Evolutionary conservation across 92 coral and sea anemone genomes (phyloP).

Genomic region (Blastomussa wellsi): DNA sequence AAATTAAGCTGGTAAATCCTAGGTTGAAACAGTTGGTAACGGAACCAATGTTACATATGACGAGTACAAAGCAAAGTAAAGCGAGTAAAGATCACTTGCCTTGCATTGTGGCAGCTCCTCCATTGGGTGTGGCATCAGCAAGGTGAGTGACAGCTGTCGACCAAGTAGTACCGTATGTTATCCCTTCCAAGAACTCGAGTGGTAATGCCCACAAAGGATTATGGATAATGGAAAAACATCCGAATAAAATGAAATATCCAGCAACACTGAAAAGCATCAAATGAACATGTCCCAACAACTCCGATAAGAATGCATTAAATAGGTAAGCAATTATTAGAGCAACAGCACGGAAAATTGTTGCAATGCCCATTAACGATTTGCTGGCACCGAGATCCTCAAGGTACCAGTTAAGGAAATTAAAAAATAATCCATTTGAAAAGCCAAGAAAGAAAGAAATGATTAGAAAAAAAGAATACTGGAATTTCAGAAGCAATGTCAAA

Average conservation of each 20-base stretch:
- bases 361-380: constrained; percentile 85
- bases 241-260: constrained; percentile 72
- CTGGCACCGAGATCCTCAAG: constrained; percentile 95
- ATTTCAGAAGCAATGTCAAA: constrained; percentile 66
- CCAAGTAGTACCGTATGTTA: constrained; percentile 92
- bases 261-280: constrained; percentile 63
- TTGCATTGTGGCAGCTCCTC: constrained; percentile 99
- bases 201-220: constrained; percentile 92
- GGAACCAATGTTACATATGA: too few species aligned
- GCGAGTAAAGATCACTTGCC: constrained; percentile 59
- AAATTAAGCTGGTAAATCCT: too few species aligned
- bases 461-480: constrained; percentile 79
- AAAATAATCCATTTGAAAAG: constrained; percentile 82
- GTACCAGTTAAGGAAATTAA: constrained; percentile 92
- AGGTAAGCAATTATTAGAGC: constrained; percentile 80
- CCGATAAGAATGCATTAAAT: constrained; percentile 70
- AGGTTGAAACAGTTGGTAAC: too few species aligned
- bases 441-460: constrained; percentile 88
- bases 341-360: constrained; percentile 67
- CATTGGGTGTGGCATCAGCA: constrained; percentile 92
- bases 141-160: constrained; percentile 89
- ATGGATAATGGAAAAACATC: constrained; percentile 73
- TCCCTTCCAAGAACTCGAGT: constrained; percentile 84
- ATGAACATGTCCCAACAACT: constrained; percentile 62
- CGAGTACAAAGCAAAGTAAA: too few species aligned